Percentiles rank a stretch among this genome's conserved stretches.
Conservation (phyloP, 35 echinoderm and acorn worm species). For the Apostichopus japonicus region DNA sequence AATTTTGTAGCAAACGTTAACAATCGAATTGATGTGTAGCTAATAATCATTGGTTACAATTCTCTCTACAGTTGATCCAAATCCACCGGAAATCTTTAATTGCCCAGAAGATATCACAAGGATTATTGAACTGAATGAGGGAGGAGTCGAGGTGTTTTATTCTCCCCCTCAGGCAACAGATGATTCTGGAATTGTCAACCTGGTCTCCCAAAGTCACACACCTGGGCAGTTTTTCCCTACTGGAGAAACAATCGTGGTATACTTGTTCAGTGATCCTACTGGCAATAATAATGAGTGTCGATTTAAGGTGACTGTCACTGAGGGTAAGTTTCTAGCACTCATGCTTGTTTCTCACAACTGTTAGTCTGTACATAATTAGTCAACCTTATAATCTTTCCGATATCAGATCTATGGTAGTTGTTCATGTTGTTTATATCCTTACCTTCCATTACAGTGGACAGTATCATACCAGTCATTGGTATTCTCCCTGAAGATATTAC, state of each 20-base stretch:
- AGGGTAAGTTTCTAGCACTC: no score
- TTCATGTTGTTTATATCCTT: background rate
- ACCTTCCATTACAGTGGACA: background rate
- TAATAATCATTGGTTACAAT: no score
- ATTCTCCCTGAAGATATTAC: background rate
- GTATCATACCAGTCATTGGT: background rate
- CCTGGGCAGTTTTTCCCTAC: conserved; percentile 49
- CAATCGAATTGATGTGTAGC: no score
- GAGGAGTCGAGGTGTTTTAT: background rate
- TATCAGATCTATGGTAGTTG: background rate
- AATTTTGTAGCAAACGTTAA: no score
- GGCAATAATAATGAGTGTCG: no score
- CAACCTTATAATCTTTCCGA: no score
- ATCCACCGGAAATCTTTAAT: background rate
- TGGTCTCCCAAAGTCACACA: background rate
- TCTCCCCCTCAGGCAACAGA: conserved; percentile 1
- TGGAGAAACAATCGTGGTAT: conserved; percentile 61
- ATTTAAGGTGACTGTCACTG: no score
- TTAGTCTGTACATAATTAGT: no score
- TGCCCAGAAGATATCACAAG: background rate
- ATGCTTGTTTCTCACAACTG: no score
- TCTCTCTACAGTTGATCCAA: background rate
- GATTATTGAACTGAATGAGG: background rate
- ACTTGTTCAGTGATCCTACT: conserved; percentile 50
- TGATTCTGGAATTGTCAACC: conserved; percentile 21